phyloP scores from a whole-genome alignment of 2,797 vertebrate species.

The Leucoraja ocellata region DNA sequence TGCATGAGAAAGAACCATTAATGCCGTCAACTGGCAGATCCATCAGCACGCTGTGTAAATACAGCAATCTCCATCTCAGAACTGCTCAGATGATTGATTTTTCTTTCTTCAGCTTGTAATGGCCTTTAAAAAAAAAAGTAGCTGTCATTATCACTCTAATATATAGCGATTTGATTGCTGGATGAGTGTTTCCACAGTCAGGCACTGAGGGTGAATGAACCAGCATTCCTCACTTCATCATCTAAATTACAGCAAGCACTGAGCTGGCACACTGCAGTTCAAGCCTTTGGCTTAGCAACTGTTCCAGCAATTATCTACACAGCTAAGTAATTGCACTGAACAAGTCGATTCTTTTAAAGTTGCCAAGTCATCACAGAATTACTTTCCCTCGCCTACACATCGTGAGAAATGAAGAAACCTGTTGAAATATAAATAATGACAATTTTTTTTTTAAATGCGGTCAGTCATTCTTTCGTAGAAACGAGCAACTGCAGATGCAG shows the following conservation, averaged over 20 bases:
- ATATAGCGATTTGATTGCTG: slow-evolving; percentile 31
- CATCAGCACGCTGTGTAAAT: slow-evolving; percentile 33
- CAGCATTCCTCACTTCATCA: slow-evolving; percentile 34
- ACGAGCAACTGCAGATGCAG: no score
- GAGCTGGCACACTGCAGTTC: slow-evolving; percentile 23
- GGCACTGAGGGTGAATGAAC: slow-evolving; percentile 26
- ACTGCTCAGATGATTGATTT: slow-evolving; percentile 33
- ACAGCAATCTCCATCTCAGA: slow-evolving; percentile 32
- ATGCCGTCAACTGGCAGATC: slow-evolving; percentile 27
- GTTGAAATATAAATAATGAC: neutral
- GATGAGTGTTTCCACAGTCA: slow-evolving; percentile 29
- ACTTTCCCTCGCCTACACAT: neutral
- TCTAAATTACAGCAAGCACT: slow-evolving; percentile 25
- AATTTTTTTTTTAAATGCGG: neutral
- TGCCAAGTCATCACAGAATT: neutral
- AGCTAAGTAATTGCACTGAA: slow-evolving; percentile 16
- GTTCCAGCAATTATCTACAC: slow-evolving; percentile 21
- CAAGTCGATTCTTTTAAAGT: slow-evolving; percentile 30
- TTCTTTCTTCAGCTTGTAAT: slow-evolving; percentile 35
- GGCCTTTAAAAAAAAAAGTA: slow-evolving; percentile 26
- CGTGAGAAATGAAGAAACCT: neutral
- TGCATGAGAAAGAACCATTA: slow-evolving; percentile 2
- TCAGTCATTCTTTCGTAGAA: neutral
- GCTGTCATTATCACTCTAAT: slow-evolving; percentile 33
- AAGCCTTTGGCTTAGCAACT: slow-evolving; percentile 23